Evolutionary conservation across 2,113 vertebrate genomes (phyloP), one percentile per base, ranked within the genome.

Genomic region (Malurus cyaneus): DNA sequence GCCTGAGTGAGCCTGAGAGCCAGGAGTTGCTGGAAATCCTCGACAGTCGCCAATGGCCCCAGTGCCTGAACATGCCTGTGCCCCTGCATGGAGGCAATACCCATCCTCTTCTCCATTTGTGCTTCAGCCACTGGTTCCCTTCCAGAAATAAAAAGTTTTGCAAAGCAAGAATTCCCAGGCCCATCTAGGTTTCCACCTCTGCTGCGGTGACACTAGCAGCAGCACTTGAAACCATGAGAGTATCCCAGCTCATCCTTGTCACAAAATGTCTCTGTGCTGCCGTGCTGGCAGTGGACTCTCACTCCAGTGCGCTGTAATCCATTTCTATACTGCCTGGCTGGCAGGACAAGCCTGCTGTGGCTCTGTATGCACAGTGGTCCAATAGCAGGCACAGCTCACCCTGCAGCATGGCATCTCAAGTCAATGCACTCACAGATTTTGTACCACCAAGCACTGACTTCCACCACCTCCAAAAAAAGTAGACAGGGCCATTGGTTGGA

Each of bases 11-110:
- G 89, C 91, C 95, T 14, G 7, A 80, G 87, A 96, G 81, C 74
- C 49, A 85, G 42, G 80, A 89, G 73, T 29, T 76, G 88, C 74
- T 93, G 87, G 89, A 95, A 95, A 94, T 85, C 92, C 64, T 88
- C 11, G 16, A 90, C 52, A 86, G 81, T 72, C 2, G 0, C 70
- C 76, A 54, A 89, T 0, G 1, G 93, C 80, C 80, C 57, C 57
- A 56, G 74, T 73, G 77, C 89, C 80, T 12, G 3, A 85, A 80
- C 18, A n/a, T 18, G 19, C 67, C 77, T 59, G 65, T 92, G 65
- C 26, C 59, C 62, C 94, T 89, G 81, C 6, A 10, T 0, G 0
- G 62, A 71, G 70, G 36, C 3, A 1, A 18, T 61, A 60, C 5
- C 1, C 46, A 34, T 32, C n/a, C 54, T 86, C 25, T 39, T 67